Percentiles rank a stretch among this genome's conserved stretches.
These are phyloP conservation scores for Clamator glandarius DNA, from an alignment of 2,797 vertebrate species.

Conservation along the genomic window DNA sequence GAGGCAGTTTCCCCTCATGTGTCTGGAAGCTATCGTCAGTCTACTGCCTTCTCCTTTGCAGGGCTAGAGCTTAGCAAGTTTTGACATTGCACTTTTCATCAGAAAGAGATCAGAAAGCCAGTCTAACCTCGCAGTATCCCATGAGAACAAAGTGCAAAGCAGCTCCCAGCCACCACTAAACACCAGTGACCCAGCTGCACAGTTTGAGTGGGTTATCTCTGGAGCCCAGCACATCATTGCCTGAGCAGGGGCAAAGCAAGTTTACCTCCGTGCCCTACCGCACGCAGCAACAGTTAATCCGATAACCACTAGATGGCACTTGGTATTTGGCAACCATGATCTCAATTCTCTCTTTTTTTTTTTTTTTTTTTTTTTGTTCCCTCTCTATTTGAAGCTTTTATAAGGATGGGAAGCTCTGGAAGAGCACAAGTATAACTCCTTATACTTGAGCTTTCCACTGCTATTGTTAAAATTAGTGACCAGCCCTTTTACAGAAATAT, in stretches of 20 bases:
- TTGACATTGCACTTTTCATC: background rate
- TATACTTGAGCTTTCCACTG: background rate
- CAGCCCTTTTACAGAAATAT: background rate
- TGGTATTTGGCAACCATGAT: conserved; percentile 53
- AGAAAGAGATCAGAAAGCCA: background rate
- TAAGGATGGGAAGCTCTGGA: background rate
- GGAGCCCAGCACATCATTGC: background rate
- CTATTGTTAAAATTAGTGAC: background rate
- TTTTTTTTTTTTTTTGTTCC: rapidly evolving
- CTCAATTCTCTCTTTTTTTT: background rate
- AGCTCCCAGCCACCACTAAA: background rate
- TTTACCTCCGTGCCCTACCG: rapidly evolving
- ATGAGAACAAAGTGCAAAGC: background rate
- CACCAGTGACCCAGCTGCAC: background rate
- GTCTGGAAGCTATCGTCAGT: background rate
- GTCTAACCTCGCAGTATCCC: background rate
- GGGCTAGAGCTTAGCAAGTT: background rate
- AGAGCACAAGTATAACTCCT: background rate
- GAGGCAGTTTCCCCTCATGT: background rate
- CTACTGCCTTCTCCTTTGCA: background rate
- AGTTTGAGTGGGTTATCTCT: background rate
- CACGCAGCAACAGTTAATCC: background rate
- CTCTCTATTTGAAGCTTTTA: background rate
- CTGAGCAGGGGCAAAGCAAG: background rate
- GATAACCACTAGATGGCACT: conserved; percentile 76